These are phyloP conservation scores for Agrilus planipennis DNA, from an alignment of 1,140 invertebrate species.

Conservation along the genomic window DNA sequence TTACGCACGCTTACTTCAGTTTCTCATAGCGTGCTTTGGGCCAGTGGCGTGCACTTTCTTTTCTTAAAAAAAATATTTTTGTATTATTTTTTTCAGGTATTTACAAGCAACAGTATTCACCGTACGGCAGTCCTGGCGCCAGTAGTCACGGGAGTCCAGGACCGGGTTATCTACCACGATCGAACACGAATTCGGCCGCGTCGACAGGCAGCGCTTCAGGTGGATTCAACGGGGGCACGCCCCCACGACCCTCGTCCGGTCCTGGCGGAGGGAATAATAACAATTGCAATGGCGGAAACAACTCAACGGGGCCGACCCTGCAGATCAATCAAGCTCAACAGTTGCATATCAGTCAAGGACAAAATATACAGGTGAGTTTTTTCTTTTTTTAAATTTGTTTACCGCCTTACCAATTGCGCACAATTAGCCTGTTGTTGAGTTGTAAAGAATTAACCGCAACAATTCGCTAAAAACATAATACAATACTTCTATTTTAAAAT, in stretches of 20 bases:
- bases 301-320: conserved; percentile 40
- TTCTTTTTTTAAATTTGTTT: no score
- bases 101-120: conserved; percentile 51
- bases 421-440: no score
- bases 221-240: conserved; percentile 44
- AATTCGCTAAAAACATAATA: no score
- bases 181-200: conserved; percentile 28
- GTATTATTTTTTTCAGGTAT: no score
- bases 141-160: conserved; percentile 50
- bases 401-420: no score
- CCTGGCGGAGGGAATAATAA: no score
- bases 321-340: conserved; percentile 80
- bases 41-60: no score
- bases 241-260: conserved; percentile 49
- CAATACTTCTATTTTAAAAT: no score
- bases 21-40: no score
- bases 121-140: conserved; percentile 50
- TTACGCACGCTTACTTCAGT: no score
- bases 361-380: conserved; percentile 58
- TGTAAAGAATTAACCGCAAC: no score
- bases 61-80: no score
- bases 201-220: conserved; percentile 33
- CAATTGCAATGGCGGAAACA: conserved; percentile 20
- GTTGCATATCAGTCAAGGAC: conserved; percentile 58
- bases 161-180: conserved; percentile 40